Evolutionary conservation across 2,888 invertebrate genomes (phyloP), one percentile per base, ranked within the genome.

Genomic region (Nephrotoma guestfalica): DNA sequence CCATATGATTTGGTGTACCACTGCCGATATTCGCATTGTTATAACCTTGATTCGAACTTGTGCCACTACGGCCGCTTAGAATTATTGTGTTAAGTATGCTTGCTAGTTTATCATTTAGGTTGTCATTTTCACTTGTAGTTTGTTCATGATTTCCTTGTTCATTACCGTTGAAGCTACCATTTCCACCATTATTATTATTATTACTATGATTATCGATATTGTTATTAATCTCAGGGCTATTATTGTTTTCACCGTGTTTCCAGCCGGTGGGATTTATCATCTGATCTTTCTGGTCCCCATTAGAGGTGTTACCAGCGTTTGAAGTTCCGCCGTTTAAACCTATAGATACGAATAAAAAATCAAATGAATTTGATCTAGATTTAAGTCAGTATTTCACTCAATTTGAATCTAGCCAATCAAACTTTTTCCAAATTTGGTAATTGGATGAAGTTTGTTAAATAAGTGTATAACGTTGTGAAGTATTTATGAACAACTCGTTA

Each of bases 1-100:
- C 0, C 9, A 71, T 30, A 41, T 84, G 41, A 84, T 84, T 84
- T 6, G 41, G 41, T 15, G 42, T 15, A 84, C 7, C 15, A 41
- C 84, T 41, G 1, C 42, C 9, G 2, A 5, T 15, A 84, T 84
- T 84, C 2, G 15, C 42, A 84, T 84, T 84, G 41, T 84, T 84
- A 41, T n/a, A 42, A 6, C 15, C 84, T 15, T 41, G 41, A 42
- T 84, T 84, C 15, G 41, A 41, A 41, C n/a, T 84, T 5, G 41
- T 41, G 18, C 85, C 85, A 85, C 85, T 85, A 3, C 41, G 85
- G 4, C 41, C 85, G 18, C 85, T 85, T 88, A 91, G 89, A 86
- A 91, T 91, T 90, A 91, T 90, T 89, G 91, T 91, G 90, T 91
- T 91, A 88, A 92, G 90, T 88, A 92, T 90, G 89, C 92, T 92